Percentiles rank a stretch among this genome's conserved stretches.
These are phyloP conservation scores for Baronia brevicornis DNA, from an alignment of 2,888 invertebrate genomes.

Conservation along the genomic window DNA sequence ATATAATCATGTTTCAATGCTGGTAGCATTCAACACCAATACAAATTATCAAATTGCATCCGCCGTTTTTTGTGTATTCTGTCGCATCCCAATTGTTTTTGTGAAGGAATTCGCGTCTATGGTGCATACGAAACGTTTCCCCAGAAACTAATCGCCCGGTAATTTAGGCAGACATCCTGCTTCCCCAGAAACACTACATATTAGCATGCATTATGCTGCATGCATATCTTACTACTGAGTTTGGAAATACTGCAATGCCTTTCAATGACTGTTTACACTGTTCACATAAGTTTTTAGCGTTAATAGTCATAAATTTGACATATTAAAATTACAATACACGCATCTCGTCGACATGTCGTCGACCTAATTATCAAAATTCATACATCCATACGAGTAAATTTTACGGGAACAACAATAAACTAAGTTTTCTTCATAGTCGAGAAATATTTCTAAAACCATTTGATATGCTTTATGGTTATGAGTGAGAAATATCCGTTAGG, in stretches of 20 bases:
- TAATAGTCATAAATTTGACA: too few species aligned
- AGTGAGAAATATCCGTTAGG: too few species aligned
- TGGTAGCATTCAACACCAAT: constrained; percentile 10
- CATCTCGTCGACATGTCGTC: too few species aligned
- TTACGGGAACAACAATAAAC: constrained; percentile 5
- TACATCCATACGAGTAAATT: too few species aligned
- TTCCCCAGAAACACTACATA: constrained; percentile 32
- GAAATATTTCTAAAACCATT: too few species aligned
- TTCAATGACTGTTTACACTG: constrained; percentile 15
- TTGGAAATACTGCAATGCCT: constrained; percentile 14
- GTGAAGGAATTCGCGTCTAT: constrained; percentile 18
- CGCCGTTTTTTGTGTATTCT: constrained; percentile 22
- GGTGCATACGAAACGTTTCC: constrained; percentile 40
- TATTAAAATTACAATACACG: background rate
- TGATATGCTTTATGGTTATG: too few species aligned
- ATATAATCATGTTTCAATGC: background rate
- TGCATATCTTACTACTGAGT: constrained; percentile 23
- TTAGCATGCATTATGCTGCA: constrained; percentile 42
- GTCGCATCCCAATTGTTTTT: constrained; percentile 16
- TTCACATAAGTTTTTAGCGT: background rate
- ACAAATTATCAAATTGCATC: constrained; percentile 23
- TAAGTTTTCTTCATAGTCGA: too few species aligned
- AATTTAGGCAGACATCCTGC: constrained; percentile 65
- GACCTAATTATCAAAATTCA: too few species aligned
- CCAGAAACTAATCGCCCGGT: constrained; percentile 58